Percentiles rank a stretch among this genome's conserved stretches.
Conservation (phyloP, 2,797 vertebrate genomes). For the Sebastes cheni region DNA sequence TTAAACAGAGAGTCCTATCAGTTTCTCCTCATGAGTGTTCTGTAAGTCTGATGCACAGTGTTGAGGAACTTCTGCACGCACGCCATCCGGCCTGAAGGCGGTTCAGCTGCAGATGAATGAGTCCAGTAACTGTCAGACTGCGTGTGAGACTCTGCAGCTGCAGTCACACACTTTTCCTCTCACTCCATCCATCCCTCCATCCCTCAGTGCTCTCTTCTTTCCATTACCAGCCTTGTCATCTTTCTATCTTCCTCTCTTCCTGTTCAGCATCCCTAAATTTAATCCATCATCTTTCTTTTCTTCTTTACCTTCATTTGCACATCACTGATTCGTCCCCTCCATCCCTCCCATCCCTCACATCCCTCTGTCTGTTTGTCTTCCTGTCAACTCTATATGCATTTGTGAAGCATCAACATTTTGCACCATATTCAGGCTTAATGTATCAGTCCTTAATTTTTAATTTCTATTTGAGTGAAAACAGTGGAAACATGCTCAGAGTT, state of each 20-base stretch:
- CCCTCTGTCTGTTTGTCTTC: no score
- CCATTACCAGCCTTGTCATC: neutral
- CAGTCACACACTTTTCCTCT: neutral
- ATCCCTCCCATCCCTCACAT: neutral
- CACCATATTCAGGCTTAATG: neutral
- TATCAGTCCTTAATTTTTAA: no score
- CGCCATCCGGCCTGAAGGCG: slow-evolving; percentile 18
- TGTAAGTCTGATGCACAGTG: neutral
- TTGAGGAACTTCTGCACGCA: neutral
- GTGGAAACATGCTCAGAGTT: no score
- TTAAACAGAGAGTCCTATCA: neutral
- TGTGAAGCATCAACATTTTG: neutral
- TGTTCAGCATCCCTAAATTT: neutral
- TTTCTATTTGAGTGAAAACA: no score
- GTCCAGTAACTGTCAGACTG: neutral
- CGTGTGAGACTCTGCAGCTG: slow-evolving; percentile 27
- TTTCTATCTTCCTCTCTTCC: neutral
- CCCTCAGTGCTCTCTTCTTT: neutral
- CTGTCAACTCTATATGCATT: no score
- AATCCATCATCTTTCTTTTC: neutral
- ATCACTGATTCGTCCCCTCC: neutral
- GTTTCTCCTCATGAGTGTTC: neutral
- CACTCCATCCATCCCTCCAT: neutral
- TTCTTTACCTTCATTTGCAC: neutral
- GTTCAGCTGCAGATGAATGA: slow-evolving; percentile 46